phyloP scores from a whole-genome alignment of 2,797 vertebrate genomes.

The Channa striata region DNA sequence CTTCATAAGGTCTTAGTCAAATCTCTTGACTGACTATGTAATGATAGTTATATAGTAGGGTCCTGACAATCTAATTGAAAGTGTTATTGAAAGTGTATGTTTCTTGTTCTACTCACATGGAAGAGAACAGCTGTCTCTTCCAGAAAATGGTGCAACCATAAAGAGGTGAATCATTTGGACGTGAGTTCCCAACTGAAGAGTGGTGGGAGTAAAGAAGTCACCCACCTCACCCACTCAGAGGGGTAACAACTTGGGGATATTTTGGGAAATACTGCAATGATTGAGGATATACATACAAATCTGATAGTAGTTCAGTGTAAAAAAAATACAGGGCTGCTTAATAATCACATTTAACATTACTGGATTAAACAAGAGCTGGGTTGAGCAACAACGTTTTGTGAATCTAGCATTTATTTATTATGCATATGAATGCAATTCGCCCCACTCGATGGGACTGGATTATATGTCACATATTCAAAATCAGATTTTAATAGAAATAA shows the following conservation, averaged over 20 bases:
- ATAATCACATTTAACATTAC: background rate
- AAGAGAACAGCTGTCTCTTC: conserved; percentile 6
- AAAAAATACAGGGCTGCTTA: background rate
- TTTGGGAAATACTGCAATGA: background rate
- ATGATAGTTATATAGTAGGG: background rate
- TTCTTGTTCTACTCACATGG: conserved; percentile 1
- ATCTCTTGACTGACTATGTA: background rate
- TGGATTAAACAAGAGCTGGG: background rate
- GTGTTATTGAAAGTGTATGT: conserved; percentile 8
- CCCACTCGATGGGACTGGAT: background rate
- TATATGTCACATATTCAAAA: no score
- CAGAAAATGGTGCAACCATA: conserved; percentile 5
- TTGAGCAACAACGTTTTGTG: background rate
- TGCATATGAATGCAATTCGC: background rate
- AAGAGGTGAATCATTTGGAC: background rate
- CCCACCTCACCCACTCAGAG: conserved; percentile 26
- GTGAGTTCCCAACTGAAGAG: conserved; percentile 50
- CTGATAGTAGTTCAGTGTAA: background rate
- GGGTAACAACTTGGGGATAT: conserved; percentile 13
- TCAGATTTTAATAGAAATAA: no score
- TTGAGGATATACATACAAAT: background rate
- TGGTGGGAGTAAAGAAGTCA: conserved; percentile 24
- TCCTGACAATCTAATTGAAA: background rate
- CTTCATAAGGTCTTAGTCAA: background rate
- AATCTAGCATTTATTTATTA: background rate